Evolutionary conservation across 2,797 vertebrate species (phyloP), one percentile per base, ranked within the genome.

Genomic region (Cygnus olor): DNA sequence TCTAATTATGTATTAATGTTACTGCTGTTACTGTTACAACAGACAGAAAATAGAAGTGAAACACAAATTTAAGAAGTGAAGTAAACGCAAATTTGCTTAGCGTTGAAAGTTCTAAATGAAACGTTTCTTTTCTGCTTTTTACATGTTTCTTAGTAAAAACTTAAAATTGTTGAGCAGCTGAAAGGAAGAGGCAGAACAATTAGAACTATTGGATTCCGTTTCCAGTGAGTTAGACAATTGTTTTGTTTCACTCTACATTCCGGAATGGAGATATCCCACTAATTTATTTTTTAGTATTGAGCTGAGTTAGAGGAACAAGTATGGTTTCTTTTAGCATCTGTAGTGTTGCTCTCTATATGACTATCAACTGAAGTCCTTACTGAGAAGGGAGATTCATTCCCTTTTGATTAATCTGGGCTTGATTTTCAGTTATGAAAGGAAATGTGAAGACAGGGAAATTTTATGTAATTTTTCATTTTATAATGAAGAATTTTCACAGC

Each of bases 1-100:
- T 84, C 93, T 95, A 97, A 96, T 93, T 85, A 88, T 66, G 64
- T 82, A 73, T 91, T 65, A 92, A 95, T 82, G 89, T 61, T 96
- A 93, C 94, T 80, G 86, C 88, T 92, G 80, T 70, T 95, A 85
- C 54, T 95, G 85, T 93, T 88, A 95, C 90, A 96, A 95, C 70
- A 88, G 69, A 89, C 38, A 93, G 68, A 94, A 88, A 92, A 90
- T 19, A 84, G 64, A 91, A 94, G 45, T 0, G 10, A 91, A 74
- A 86, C 30, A 85, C 56, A 85, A 93, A 87, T 69, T 73, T 86
- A 89, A 89, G 49, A 82, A 78, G 25, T 54, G 40, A 90, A 78
- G 25, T 54, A 36, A 90, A 92, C 45, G 61, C 32, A 87, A 90
- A 93, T 85, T 54, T 87, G 80, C 53, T 68, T 87, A 64, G 19